Evolutionary conservation across 2,888 invertebrate species (phyloP), one percentile per base, ranked within the genome.

Genomic region (Lucinisca nassula): DNA sequence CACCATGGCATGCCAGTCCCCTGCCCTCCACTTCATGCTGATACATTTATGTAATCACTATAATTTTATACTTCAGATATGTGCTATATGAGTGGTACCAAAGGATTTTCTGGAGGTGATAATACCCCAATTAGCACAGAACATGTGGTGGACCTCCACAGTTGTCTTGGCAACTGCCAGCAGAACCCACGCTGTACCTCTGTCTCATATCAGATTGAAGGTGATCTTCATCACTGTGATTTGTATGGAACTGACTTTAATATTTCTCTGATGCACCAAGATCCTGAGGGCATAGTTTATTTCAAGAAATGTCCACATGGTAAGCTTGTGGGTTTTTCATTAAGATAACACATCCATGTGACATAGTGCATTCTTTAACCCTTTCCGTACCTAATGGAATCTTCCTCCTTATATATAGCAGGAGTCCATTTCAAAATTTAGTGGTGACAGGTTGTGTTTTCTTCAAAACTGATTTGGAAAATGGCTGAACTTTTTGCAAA

Each of bases 301-400:
- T 32, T 35, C 35, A 76, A 76, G 40, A 55, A 51, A n/a, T 76
- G 76, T 76, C 76, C 76, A 51, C 30, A 55, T 27, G 55, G 76
- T 76, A 37, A 76, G 76, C n/a, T n/a, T n/a, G n/a, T n/a, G n/a
- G n/a, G n/a, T n/a, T n/a, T n/a, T n/a, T n/a, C n/a, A n/a, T n/a
- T n/a, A n/a, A n/a, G n/a, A n/a, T n/a, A n/a, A n/a, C n/a, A n/a
- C n/a, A n/a, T n/a, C n/a, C n/a, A n/a, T n/a, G n/a, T n/a, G n/a
- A n/a, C n/a, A n/a, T n/a, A n/a, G n/a, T n/a, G n/a, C n/a, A n/a
- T n/a, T n/a, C n/a, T n/a, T n/a, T n/a, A n/a, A n/a, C n/a, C n/a
- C n/a, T n/a, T n/a, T n/a, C n/a, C n/a, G n/a, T n/a, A n/a, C n/a
- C n/a, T n/a, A n/a, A n/a, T n/a, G n/a, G n/a, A n/a, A n/a, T n/a